phyloP scores from a whole-genome alignment of 2,888 invertebrate species.

The Empis stercorea region DNA sequence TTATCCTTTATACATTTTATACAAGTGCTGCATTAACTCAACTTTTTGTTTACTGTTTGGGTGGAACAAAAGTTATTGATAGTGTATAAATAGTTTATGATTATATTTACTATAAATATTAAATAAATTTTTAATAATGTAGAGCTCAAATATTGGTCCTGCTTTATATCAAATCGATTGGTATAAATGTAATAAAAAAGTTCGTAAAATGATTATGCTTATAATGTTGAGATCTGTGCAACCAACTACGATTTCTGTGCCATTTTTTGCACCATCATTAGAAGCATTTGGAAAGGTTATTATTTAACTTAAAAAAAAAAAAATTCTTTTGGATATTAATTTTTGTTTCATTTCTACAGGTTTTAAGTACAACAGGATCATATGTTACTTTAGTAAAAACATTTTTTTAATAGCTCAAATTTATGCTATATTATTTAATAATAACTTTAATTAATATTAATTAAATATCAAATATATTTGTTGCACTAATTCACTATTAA shows the following conservation, averaged over 20 bases:
- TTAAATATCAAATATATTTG: too few species aligned
- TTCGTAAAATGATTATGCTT: constrained; percentile 31
- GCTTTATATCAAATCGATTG: constrained; percentile 28
- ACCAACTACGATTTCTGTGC: constrained; percentile 25
- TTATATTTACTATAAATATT: not conserved
- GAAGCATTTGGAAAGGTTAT: constrained; percentile 25
- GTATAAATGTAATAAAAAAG: constrained; percentile 31
- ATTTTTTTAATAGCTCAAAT: not conserved
- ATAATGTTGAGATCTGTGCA: constrained; percentile 29
- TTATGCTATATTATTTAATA: not conserved
- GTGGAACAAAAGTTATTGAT: constrained; percentile 23
- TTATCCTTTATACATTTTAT: constrained; percentile 23
- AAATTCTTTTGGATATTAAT: not conserved
- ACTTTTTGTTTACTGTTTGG: constrained; percentile 24
- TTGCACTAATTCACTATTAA: too few species aligned
- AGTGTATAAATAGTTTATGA: constrained; percentile 16
- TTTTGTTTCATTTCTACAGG: not conserved
- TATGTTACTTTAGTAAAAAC: not conserved
- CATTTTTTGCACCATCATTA: constrained; percentile 32
- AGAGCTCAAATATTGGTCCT: constrained; percentile 24
- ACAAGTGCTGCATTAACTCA: constrained; percentile 20
- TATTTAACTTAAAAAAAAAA: too few species aligned
- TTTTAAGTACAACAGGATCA: not conserved
- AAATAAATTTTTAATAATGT: constrained; percentile 2
- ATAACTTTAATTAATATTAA: too few species aligned